Evolutionary conservation across 2,888 invertebrate species (phyloP).

Genomic region (Pachydiplax longipennis): DNA sequence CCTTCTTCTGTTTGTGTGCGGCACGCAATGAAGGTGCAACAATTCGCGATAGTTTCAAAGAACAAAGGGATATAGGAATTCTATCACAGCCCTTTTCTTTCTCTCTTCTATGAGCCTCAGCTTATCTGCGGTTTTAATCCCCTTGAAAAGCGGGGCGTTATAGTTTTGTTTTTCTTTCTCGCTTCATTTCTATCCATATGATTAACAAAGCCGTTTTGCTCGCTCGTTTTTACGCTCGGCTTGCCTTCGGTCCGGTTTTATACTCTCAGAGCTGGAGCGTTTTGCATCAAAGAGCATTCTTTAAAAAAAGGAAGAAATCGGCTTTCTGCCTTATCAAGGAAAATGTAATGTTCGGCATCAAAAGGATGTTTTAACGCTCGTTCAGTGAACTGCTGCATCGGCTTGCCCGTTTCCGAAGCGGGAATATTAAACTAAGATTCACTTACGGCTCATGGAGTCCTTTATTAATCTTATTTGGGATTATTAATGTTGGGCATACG

Average conservation of each 20-base stretch:
- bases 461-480: neutral
- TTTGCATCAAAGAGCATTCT: neutral
- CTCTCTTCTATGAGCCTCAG: neutral
- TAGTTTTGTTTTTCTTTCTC: neutral
- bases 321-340: neutral
- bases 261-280: neutral
- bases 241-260: neutral
- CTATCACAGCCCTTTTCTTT: neutral
- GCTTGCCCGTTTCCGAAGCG: neutral
- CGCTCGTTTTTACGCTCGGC: neutral
- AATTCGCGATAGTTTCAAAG: neutral
- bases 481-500: neutral
- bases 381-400: neutral
- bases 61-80: neutral
- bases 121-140: neutral
- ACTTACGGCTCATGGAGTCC: neutral
- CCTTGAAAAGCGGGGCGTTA: neutral
- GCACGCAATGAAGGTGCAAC: neutral
- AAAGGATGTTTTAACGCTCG: neutral
- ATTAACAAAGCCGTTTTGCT: neutral
- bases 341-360: conserved; percentile 1
- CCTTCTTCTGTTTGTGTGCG: neutral
- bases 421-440: neutral
- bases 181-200: neutral
- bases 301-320: neutral